Base-by-base conservation (phyloP, 2,113 vertebrate genomes). In the Ciconia maguari region DNA sequence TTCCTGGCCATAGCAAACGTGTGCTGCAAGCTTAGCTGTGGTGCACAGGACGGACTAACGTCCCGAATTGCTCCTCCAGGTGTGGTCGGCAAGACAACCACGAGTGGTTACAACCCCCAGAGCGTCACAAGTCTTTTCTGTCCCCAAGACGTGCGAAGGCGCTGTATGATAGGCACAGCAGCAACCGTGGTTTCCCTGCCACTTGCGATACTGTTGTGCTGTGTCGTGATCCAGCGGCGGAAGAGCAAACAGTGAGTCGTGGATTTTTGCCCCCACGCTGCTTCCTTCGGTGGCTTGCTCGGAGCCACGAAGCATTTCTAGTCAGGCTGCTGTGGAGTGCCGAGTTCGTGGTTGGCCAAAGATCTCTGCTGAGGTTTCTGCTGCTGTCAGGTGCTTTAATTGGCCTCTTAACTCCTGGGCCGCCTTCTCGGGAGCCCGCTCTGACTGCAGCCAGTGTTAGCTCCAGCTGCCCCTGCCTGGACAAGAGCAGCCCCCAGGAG, bases 141-240 rank as follows among this genome's bases (percentile, higher is more conserved):
- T 8, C 16, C 16, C 25, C 8, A 8, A 27, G 22, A 75, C 38
- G 38, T 38, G 38, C 38, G 38, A 38, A n/a, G 9, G 15, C 7
- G 8, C 22, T 54, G 65, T 38, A 38, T 38, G 38, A 38, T 38
- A 38, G 38, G 38, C 27, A 32, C 49, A 9, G 70, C 8, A 8
- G 27, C 15, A 54, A 1, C 6, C 10, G 0, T 72, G 7, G 3
- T 57, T 27, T 58, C 7, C 30, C 5, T 57, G 72, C 30, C 9
- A 6, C 9, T 75, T 17, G 6, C 4, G 4, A 15, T 25, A 11
- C 3, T 44, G 22, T 19, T 26, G 16, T 57, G 16, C 52, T n/a
- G 16, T 57, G 4, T 20, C 2, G 7, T 19, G 6, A 19, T 57
- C 38, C 5, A 5, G 21, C 6, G 10, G 8, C 5, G 21, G 36